Base-by-base conservation (phyloP, 2,888 invertebrate genomes). In the Torymus tubicola region DNA sequence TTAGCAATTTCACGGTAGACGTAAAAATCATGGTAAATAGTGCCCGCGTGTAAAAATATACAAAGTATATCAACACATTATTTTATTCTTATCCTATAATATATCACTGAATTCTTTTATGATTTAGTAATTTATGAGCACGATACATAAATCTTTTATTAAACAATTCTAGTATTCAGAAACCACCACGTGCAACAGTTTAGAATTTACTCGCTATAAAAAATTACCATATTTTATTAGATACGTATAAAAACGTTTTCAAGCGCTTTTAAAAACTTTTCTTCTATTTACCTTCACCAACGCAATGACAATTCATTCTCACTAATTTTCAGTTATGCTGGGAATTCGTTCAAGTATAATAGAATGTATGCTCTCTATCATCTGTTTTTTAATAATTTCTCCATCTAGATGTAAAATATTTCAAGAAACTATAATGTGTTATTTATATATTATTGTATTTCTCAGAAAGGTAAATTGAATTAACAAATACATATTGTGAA, bases 1-100 rank as follows among this genome's bases (percentile, higher is more conserved):
- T 76, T 72, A 76, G 68, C 64, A 76, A 79, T 81, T 81, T 79
- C 53, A 72, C 72, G 81, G 24, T 69, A 61, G 63, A 42, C 75
- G 16, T 63, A 64, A 68, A 77, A 63, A 76, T 72, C 63, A 67
- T 24, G 57, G n/a, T 55, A 68, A 64, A 67, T 71, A 42, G n/a
- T 65, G 24, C n/a, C n/a, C 18, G 53, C 57, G 16, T 52, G 63
- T 61, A 57, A 73, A 50, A 18, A 50, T 31, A 63, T 57, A 24
- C 21, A 42, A 42, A 42, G 42, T 42, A 42, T 31, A 31, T 2
- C 31, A 31, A 31, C 31, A 31, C 0, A 31, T 8, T 31, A 31
- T n/a, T 3, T 31, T 31, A 31, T 31, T 31, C 4, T 1, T 31
- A 31, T 31, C 31, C 31, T 31, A n/a, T 21, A 8, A 42, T 42